Evolutionary conservation across 1,140 invertebrate species (phyloP).

Genomic region (Drosophila bifasciata): DNA sequence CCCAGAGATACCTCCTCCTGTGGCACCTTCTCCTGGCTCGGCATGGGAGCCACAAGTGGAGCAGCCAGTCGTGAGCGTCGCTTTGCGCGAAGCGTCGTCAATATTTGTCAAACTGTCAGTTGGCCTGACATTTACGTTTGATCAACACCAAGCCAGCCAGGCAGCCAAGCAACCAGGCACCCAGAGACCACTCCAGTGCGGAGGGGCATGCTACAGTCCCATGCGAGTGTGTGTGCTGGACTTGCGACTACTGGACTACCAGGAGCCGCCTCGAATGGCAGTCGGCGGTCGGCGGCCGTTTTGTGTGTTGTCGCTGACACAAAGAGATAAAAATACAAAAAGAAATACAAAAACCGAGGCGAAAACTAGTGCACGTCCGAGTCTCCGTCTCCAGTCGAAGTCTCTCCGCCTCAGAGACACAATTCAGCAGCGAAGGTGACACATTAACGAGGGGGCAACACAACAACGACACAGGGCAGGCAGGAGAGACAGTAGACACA

Average conservation of each 20-base stretch:
- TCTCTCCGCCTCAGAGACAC: conserved; percentile 38
- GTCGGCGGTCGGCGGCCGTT: conserved; percentile 49
- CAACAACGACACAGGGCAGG: conserved; percentile 21
- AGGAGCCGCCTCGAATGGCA: conserved; percentile 63
- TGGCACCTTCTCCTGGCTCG: conserved; percentile 4
- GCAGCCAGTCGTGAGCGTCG: conserved; percentile 65
- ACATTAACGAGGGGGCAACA: conserved; percentile 63
- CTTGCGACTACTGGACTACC: conserved; percentile 41
- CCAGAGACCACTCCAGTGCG: neutral
- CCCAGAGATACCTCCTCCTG: conserved; percentile 18
- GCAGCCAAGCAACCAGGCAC: neutral
- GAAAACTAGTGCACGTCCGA: conserved; percentile 66
- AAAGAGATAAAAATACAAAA: conserved; percentile 63
- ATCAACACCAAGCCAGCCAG: conserved; percentile 62
- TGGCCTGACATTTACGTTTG: conserved; percentile 79
- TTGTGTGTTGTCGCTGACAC: conserved; percentile 73
- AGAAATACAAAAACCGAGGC: conserved; percentile 40
- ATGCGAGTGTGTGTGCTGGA: conserved; percentile 6
- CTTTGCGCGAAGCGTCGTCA: conserved; percentile 77
- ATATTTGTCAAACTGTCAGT: conserved; percentile 82
- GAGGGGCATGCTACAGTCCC: too few relatives aligned
- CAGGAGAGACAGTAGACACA: conserved; percentile 21
- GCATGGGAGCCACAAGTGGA: conserved; percentile 24
- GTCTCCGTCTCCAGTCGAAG: conserved; percentile 13
- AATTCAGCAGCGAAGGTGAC: conserved; percentile 60